These are phyloP conservation scores for Octomys mimax DNA, from an alignment of 2,797 vertebrate genomes.

Conservation along the genomic window DNA sequence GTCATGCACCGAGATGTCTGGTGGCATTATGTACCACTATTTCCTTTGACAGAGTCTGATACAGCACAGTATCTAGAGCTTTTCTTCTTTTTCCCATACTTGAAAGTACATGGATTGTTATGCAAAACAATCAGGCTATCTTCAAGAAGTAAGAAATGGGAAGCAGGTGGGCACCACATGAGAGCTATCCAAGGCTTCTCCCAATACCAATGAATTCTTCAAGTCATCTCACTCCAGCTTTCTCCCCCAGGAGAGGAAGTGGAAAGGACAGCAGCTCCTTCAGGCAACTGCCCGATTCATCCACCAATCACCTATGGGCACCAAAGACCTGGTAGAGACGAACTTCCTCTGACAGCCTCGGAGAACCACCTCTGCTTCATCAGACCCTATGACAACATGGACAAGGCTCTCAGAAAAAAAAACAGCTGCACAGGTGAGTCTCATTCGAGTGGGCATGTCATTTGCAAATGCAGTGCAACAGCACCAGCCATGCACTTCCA, in stretches of 20 bases:
- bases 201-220: background rate
- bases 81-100: background rate
- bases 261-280: background rate
- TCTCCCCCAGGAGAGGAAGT: slow-evolving; percentile 20
- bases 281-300: rapidly evolving
- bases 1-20: background rate
- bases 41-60: background rate
- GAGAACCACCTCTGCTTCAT: background rate
- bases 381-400: background rate
- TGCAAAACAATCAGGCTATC: background rate
- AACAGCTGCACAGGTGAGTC: background rate
- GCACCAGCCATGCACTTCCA: background rate
- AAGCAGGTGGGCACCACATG: background rate
- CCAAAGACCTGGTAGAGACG: background rate
- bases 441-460: background rate
- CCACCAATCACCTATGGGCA: background rate
- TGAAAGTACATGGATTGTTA: background rate
- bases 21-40: background rate
- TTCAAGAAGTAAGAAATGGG: slow-evolving; percentile 49
- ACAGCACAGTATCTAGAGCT: background rate
- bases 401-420: background rate
- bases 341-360: background rate
- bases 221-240: slow-evolving; percentile 31
- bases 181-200: background rate
- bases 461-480: background rate